Evolutionary conservation across 2,797 vertebrate species (phyloP).

Genomic region (Sebastes nivosus): DNA sequence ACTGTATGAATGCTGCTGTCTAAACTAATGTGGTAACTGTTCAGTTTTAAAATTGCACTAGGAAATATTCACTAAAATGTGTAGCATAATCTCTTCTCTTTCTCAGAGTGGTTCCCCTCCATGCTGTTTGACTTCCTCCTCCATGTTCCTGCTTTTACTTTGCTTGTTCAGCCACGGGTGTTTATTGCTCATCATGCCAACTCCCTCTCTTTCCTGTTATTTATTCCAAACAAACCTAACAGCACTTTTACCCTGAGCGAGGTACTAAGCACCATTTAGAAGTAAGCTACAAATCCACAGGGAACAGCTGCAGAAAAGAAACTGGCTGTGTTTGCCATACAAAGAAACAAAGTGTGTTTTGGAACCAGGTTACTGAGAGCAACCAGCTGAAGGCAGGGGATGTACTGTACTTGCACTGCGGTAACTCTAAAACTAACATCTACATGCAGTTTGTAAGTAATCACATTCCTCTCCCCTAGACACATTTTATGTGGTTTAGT

Average conservation of each 20-base stretch:
- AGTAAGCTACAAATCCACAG: slow-evolving; percentile 8
- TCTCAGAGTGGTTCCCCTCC: not conserved
- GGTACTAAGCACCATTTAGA: not conserved
- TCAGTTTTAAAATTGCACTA: not conserved
- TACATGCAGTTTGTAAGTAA: not conserved
- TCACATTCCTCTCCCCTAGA: not conserved
- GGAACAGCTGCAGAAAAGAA: slow-evolving; percentile 17
- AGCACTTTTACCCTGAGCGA: not conserved
- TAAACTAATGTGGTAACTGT: not conserved
- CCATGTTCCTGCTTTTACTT: not conserved
- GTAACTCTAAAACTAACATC: not conserved
- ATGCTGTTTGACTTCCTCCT: not conserved
- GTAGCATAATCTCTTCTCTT: not conserved
- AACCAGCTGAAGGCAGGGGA: not conserved
- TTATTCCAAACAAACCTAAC: slow-evolving; percentile 9
- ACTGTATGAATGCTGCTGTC: not conserved
- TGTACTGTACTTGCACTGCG: not conserved
- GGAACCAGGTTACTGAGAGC: not conserved
- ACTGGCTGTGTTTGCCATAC: not conserved
- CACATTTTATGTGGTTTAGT: not conserved
- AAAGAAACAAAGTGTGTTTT: not conserved
- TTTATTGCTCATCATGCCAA: not conserved
- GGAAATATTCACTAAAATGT: not conserved
- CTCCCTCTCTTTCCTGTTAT: not conserved
- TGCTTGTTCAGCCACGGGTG: not conserved